These are phyloP conservation scores for Tenthredo scrophulariae DNA, from an alignment of 2,888 invertebrate genomes.

Conservation along the genomic window DNA sequence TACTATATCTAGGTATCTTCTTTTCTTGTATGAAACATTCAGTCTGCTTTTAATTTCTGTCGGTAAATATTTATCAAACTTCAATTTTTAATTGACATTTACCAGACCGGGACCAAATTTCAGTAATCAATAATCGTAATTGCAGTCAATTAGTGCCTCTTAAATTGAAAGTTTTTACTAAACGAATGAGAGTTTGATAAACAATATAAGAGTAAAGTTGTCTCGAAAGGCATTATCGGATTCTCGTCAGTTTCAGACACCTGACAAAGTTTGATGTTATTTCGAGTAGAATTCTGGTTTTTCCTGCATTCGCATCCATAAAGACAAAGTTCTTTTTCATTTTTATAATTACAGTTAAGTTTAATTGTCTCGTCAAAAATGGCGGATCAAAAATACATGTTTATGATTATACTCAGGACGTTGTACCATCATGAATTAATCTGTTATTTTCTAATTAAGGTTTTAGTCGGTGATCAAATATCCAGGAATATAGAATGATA, in stretches of 20 bases:
- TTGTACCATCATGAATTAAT: not conserved
- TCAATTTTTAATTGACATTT: not conserved
- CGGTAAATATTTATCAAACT: not conserved
- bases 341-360: not conserved
- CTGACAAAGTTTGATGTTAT: not conserved
- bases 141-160: not conserved
- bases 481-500: not conserved
- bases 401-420: not conserved
- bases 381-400: not conserved
- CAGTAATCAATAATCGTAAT: not conserved
- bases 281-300: not conserved
- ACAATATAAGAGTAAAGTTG: not conserved
- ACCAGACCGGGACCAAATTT: not conserved
- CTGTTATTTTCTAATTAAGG: not conserved
- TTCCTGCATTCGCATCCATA: not conserved
- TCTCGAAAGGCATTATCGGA: not conserved
- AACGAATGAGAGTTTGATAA: not conserved
- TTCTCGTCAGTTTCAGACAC: not conserved
- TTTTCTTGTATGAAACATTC: not conserved
- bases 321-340: not conserved
- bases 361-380: not conserved
- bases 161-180: not conserved
- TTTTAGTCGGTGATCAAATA: not conserved
- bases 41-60: constrained; percentile 8
- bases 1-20: not conserved